These are phyloP conservation scores for human (Homo sapiens) DNA, from an alignment of 2,113 vertebrate species.

Conservation along the genomic window GRCh38 chr16:27855001-27855500, in stretches of 20 bases:
- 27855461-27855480: too few relatives aligned
- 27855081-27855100: background rate
- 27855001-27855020: background rate
- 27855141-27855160: too few relatives aligned
- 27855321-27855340: background rate
- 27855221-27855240: background rate
- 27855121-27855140: background rate
- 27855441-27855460: too few relatives aligned
- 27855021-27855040: background rate
- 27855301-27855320: rapidly evolving
- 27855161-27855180: background rate
- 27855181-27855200: background rate
- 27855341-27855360: background rate
- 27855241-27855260: background rate
- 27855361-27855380: background rate
- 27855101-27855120: rapidly evolving
- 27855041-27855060: background rate
- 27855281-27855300: background rate
- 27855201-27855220: background rate
- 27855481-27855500: too few relatives aligned
- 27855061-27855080: background rate
- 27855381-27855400: background rate
- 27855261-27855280: background rate
- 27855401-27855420: background rate
- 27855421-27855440: background rate